Evolutionary conservation across 2,888 invertebrate genomes (phyloP).

Genomic region (Leucophenga maculata): DNA sequence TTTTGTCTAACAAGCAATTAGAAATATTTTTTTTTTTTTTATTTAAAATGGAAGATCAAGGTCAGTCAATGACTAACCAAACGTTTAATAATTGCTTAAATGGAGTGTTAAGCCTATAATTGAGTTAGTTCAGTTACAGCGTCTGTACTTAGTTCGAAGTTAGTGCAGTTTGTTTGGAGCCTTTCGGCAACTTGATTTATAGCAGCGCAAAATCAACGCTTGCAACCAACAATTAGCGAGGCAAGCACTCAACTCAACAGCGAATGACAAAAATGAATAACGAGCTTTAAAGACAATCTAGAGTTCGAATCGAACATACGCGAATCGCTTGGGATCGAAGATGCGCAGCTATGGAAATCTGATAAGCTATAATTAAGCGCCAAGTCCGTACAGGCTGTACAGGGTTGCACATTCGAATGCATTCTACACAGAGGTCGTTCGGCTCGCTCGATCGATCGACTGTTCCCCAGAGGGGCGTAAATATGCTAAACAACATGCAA

Average conservation of each 20-base stretch:
- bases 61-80: not conserved
- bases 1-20: constrained; percentile 2
- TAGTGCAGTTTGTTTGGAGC: constrained; percentile 22
- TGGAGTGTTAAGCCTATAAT: not conserved
- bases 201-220: constrained; percentile 52
- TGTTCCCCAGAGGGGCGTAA: constrained; percentile 55
- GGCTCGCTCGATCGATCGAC: not conserved
- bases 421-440: not conserved
- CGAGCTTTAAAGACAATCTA: constrained; percentile 50
- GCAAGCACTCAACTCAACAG: constrained; percentile 12
- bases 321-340: constrained; percentile 22
- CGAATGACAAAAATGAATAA: constrained; percentile 66
- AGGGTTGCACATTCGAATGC: not conserved
- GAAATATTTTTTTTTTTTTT: not conserved
- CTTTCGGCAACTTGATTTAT: constrained; percentile 63
- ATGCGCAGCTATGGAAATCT: constrained; percentile 67
- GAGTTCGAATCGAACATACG: not conserved
- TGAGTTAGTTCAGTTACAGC: not conserved
- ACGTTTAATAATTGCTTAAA: not conserved
- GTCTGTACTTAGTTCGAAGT: not conserved
- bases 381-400: constrained; percentile 30
- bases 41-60: not conserved
- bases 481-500: constrained; percentile 70
- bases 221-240: constrained; percentile 62
- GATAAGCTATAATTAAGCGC: constrained; percentile 70